A percentile compares a stretch with the other conserved stretches of the same genome.
phyloP scores from a whole-genome alignment of 1,140 invertebrate genomes.

The Eufriesea mexicana region DNA sequence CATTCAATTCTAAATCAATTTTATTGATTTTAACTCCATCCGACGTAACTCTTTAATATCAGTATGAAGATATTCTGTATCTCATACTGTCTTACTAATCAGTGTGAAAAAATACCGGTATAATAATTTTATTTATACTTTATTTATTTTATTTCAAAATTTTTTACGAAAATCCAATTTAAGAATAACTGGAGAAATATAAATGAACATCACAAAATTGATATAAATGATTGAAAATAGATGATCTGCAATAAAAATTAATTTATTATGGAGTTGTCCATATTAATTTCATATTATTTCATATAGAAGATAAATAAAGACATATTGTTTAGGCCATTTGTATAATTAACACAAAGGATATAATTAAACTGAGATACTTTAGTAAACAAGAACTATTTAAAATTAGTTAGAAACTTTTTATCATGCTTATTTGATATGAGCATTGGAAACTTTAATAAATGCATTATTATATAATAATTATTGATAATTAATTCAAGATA shows the following conservation, averaged over 20 bases:
- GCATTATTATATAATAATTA: neutral
- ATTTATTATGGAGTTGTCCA: no score
- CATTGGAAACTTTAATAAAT: neutral
- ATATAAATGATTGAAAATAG: neutral
- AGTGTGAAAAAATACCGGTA: no score
- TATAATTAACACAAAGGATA: neutral
- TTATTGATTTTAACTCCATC: no score
- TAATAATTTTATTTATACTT: neutral
- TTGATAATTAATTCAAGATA: neutral
- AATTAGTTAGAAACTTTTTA: neutral
- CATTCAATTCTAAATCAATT: no score
- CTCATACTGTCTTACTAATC: neutral
- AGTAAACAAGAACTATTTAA: no score
- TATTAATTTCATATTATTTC: no score
- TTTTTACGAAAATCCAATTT: neutral
- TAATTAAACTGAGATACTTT: neutral
- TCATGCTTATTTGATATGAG: neutral
- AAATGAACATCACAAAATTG: no score
- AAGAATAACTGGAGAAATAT: no score
- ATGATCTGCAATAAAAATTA: no score
- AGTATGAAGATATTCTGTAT: neutral
- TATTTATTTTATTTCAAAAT: neutral
- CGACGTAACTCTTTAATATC: neutral
- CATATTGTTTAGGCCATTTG: neutral
- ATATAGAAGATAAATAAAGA: neutral